A percentile compares a stretch with the other conserved stretches of the same genome.
Evolutionary conservation across 1,140 invertebrate species (phyloP).

Genomic region (Leptinotarsa defecta): DNA sequence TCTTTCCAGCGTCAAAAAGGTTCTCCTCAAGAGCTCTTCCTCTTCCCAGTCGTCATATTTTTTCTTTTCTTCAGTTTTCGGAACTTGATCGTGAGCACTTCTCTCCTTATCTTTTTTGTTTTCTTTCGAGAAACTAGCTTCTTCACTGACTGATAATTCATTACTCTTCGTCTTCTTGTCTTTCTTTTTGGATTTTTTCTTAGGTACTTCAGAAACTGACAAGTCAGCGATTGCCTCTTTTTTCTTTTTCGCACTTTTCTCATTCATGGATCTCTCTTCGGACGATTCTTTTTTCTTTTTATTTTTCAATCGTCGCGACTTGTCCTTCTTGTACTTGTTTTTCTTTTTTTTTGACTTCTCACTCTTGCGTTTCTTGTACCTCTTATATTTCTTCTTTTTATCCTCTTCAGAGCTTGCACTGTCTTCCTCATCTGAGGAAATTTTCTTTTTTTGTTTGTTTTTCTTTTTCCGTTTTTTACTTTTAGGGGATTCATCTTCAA

Average conservation of each 20-base stretch:
- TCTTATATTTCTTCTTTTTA: conserved; percentile 58
- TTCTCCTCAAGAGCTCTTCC: neutral
- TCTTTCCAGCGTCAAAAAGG: neutral
- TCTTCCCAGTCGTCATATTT: conserved; percentile 5
- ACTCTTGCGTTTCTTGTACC: conserved; percentile 55
- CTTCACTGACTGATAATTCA: neutral
- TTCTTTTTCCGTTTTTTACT: conserved; percentile 59
- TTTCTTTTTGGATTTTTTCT: neutral
- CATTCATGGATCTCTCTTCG: neutral
- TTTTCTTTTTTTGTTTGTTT: conserved; percentile 55
- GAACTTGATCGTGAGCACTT: neutral
- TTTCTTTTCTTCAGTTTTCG: neutral
- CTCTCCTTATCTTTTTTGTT: conserved; percentile 2
- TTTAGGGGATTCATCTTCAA: conserved; percentile 37
- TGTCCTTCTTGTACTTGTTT: conserved; percentile 35
- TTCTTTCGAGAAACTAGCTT: neutral
- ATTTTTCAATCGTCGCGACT: neutral
- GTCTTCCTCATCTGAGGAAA: conserved; percentile 55
- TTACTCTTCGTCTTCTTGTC: neutral
- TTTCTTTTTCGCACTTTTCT: conserved; percentile 16
- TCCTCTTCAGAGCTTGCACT: conserved; percentile 45
- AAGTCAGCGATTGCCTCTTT: neutral
- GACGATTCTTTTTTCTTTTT: conserved; percentile 18
- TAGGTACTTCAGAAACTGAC: neutral
- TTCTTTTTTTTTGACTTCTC: conserved; percentile 62